Evolutionary conservation across 2,797 vertebrate genomes (phyloP).

Genomic region (Halcyon leucocephala): DNA sequence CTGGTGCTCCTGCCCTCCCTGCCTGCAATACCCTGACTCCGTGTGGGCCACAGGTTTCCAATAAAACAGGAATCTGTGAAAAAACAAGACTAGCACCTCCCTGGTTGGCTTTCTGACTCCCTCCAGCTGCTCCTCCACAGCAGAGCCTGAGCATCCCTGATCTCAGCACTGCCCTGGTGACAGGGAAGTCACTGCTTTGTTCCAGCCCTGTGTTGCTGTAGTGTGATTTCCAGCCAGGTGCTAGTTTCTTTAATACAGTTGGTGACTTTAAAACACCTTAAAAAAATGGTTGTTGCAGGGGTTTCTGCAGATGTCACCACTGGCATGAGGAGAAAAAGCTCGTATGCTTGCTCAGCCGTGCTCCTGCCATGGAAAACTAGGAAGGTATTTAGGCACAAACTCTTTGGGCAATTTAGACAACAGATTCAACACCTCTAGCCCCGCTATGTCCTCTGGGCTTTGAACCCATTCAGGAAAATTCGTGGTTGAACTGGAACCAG

Average conservation of each 20-base stretch:
- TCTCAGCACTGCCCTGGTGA: not conserved
- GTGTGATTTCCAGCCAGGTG: not conserved
- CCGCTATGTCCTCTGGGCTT: not conserved
- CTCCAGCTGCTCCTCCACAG: not conserved
- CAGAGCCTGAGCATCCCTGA: not conserved
- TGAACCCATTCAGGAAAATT: not conserved
- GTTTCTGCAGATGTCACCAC: not conserved
- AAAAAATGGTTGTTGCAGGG: not conserved
- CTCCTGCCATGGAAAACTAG: not conserved
- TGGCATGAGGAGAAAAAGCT: not conserved
- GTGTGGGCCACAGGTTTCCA: not conserved
- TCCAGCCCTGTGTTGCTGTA: not conserved
- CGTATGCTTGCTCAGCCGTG: not conserved
- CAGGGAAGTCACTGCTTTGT: not conserved
- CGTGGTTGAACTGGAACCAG: not conserved
- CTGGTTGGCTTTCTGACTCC: not conserved
- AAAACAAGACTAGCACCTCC: constrained; percentile 45
- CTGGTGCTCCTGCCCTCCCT: not conserved
- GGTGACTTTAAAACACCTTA: not conserved
- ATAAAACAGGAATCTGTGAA: constrained; percentile 75
- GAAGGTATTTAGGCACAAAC: not conserved
- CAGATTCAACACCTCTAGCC: not conserved
- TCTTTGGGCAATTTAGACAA: not conserved
- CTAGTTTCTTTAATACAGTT: not conserved
- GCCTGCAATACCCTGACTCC: constrained; percentile 2